phyloP scores from a whole-genome alignment of 2,888 invertebrate genomes.

The Gonocerus acuteangulatus region DNA sequence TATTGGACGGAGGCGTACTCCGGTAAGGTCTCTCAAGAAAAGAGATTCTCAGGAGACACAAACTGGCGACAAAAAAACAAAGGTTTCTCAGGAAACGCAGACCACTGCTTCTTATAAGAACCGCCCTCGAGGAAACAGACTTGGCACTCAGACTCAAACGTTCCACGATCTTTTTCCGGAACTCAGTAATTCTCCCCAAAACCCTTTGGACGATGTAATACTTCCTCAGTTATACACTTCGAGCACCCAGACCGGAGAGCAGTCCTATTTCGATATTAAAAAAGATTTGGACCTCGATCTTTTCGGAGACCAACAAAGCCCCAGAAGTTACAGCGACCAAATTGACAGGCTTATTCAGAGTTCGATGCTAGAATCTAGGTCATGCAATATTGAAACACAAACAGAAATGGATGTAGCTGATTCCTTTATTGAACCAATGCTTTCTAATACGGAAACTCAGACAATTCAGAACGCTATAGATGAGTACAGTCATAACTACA shows the following conservation, averaged over 20 bases:
- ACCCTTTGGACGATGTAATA: slow-evolving; percentile 27
- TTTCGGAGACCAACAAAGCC: slow-evolving; percentile 20
- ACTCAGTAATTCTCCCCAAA: slow-evolving; percentile 2
- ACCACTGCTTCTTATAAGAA: slow-evolving; percentile 40
- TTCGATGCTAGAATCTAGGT: slow-evolving; percentile 27
- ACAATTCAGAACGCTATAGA: slow-evolving; percentile 42
- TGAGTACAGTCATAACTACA: slow-evolving; percentile 47
- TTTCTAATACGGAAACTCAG: slow-evolving; percentile 39
- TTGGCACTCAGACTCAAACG: slow-evolving; percentile 33
- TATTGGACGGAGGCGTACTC: slow-evolving; percentile 26
- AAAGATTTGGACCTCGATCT: slow-evolving; percentile 28
- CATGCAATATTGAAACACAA: slow-evolving; percentile 54
- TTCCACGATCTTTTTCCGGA: slow-evolving; percentile 21
- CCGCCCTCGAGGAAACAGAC: slow-evolving; percentile 15
- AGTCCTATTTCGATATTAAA: slow-evolving; percentile 3
- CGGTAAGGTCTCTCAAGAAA: slow-evolving; percentile 36
- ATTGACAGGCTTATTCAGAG: slow-evolving; percentile 31
- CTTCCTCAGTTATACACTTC: slow-evolving; percentile 42
- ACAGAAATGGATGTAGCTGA: slow-evolving; percentile 47
- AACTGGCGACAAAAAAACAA: slow-evolving; percentile 39
- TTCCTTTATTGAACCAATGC: slow-evolving; percentile 24
- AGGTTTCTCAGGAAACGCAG: slow-evolving; percentile 44
- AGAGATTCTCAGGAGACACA: slow-evolving; percentile 43
- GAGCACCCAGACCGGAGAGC: slow-evolving; percentile 43
- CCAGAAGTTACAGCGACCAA: slow-evolving; percentile 3